Evolutionary conservation across 1,140 invertebrate genomes (phyloP), one percentile per base, ranked within the genome.

Genomic region (Bradysia coprophila): DNA sequence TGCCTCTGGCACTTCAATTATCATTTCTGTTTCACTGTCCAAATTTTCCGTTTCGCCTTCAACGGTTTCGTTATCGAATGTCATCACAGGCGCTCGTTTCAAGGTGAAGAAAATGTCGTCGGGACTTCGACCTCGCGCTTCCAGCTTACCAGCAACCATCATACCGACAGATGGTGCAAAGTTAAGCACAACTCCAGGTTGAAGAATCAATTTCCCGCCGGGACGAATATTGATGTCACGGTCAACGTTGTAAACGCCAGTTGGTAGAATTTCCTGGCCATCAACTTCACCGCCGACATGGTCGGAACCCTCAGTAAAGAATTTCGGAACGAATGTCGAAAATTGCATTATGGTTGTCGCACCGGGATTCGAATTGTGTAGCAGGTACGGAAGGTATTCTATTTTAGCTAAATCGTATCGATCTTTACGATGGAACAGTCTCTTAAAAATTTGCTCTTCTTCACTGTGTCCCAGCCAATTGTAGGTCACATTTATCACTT

Each of bases 121-220:
- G 0, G 80, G 80, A 20, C 73, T 65, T 42, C 73, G 73, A 1
- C 86, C 86, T 49, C 76, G 68, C 1, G 86, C 85, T 50, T 91
- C 83, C 23, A 97, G 57, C 54, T 81, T 78, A 4, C 92, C 92
- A 28, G 89, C 88, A 3, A 97, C 79, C 79, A 99, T 92, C 70
- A 98, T 91, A 13, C 95, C 95, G 33, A 97, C 79, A 23, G 86
- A 81, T 36, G 91, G 81, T 38, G 85, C 80, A 64, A 90, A 90
- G 47, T 75, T 74, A 2, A 98, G 63, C 0, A 76, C 84, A 0
- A 93, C 89, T 1, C 89, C 91, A 2, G 87, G 78, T 31, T 87
- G 74, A 11, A 96, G 64, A 1, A 81, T 81, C 9, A 97, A 63
- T 54, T 81, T 85, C 10, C 88, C 89, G 19, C 81, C 82, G 2